Percentiles rank a stretch among this genome's conserved stretches.
phyloP scores from a whole-genome alignment of 2,113 vertebrate species.

The Trogon surrucura region DNA sequence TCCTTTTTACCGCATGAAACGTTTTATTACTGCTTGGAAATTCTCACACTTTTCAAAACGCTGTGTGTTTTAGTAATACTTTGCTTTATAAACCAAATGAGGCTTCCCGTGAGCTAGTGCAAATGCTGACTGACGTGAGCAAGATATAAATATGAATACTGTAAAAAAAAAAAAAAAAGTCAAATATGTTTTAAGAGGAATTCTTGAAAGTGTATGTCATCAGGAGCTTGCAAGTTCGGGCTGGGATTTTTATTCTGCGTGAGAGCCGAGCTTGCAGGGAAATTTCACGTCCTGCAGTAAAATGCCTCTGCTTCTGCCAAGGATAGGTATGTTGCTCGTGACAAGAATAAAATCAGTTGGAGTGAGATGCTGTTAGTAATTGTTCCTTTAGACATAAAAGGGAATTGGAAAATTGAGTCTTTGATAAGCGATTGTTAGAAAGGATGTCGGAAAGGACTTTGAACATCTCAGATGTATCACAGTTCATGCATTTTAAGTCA shows the following conservation, averaged over 20 bases:
- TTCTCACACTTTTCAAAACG: neutral
- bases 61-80: neutral
- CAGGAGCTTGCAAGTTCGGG: neutral
- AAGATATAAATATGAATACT: neutral
- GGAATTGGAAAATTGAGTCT: neutral
- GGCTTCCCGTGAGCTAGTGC: neutral
- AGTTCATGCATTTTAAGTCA: neutral
- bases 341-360: neutral
- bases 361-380: neutral
- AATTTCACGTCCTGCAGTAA: neutral
- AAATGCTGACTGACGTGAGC: neutral
- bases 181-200: neutral
- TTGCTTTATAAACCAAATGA: neutral
- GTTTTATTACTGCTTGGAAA: neutral
- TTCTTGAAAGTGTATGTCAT: neutral
- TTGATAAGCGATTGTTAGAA: neutral
- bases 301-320: neutral
- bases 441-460: neutral
- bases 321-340: neutral
- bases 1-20: constrained; percentile 18
- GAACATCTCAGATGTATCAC: no score
- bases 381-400: neutral
- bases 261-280: neutral
- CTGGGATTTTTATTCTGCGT: neutral
- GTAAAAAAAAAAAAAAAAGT: neutral